phyloP scores from a whole-genome alignment of 2,797 vertebrate species.

The Characodon lateralis region DNA sequence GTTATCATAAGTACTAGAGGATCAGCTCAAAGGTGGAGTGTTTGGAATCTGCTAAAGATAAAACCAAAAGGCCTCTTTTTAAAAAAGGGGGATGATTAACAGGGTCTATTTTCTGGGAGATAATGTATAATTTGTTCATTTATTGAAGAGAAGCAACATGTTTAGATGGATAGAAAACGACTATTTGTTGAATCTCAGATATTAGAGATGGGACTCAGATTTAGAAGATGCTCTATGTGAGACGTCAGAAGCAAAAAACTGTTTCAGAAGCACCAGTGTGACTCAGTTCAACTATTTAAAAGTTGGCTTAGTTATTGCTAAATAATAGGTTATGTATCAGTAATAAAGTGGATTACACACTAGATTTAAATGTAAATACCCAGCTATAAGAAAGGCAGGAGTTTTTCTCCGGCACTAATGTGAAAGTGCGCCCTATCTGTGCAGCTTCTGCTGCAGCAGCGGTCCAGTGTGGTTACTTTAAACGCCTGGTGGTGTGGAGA shows the following conservation, averaged over 20 bases:
- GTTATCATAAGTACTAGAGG: too few species aligned
- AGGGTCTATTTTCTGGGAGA: background rate
- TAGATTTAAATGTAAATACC: background rate
- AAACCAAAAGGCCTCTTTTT: background rate
- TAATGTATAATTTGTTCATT: background rate
- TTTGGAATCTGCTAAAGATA: background rate
- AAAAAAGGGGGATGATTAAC: background rate
- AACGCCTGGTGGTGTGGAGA: constrained; percentile 5
- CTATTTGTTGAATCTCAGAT: constrained; percentile 3
- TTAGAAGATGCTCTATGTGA: background rate
- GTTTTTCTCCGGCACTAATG: too few species aligned
- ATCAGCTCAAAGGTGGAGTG: background rate
- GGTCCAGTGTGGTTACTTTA: background rate
- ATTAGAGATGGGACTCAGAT: background rate
- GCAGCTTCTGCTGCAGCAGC: constrained; percentile 11
- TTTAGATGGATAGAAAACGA: background rate
- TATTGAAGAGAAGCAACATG: background rate
- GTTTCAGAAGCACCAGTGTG: background rate
- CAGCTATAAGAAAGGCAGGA: background rate
- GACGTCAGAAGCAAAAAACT: background rate
- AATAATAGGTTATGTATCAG: too few species aligned
- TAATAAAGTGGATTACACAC: background rate
- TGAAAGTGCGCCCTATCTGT: background rate
- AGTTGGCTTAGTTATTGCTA: background rate
- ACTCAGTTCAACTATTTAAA: background rate